Conservation (phyloP, 2,113 vertebrate species). For the Spea bombifrons region DNA sequence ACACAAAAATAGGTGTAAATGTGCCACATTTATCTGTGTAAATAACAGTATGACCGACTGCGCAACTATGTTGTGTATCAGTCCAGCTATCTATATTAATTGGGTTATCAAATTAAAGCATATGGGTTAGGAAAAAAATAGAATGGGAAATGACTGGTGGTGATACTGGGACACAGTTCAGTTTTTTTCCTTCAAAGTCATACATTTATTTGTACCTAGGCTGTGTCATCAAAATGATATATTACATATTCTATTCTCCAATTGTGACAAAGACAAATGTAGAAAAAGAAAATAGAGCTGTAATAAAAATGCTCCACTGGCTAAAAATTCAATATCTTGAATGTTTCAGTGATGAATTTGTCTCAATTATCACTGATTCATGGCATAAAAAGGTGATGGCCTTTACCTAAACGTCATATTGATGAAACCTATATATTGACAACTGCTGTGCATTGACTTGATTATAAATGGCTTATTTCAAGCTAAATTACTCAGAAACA, state of each 20-base stretch:
- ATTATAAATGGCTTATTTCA: conserved; percentile 2
- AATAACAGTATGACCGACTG: no score
- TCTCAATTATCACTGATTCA: conserved; percentile 26
- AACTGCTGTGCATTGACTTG: conserved; percentile 2
- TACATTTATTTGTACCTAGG: no score
- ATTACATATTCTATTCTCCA: conserved; percentile 4
- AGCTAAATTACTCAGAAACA: neutral
- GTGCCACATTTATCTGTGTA: no score
- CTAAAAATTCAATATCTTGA: conserved; percentile 18
- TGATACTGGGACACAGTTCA: no score
- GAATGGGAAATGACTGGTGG: no score
- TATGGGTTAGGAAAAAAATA: no score
- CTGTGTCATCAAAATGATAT: no score
- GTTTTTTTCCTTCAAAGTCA: no score
- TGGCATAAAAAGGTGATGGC: conserved; percentile 4
- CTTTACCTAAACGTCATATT: conserved; percentile 15
- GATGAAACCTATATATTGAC: conserved; percentile 7
- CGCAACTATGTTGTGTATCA: no score
- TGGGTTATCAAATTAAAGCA: no score
- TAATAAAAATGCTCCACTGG: neutral
- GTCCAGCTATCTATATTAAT: no score
- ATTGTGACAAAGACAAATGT: conserved; percentile 18
- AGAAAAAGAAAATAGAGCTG: neutral
- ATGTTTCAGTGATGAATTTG: conserved; percentile 23
- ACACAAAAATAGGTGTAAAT: no score